These are phyloP conservation scores for Protobothrops mucrosquamatus DNA, from an alignment of 2,113 vertebrate species.

Conservation along the genomic window DNA sequence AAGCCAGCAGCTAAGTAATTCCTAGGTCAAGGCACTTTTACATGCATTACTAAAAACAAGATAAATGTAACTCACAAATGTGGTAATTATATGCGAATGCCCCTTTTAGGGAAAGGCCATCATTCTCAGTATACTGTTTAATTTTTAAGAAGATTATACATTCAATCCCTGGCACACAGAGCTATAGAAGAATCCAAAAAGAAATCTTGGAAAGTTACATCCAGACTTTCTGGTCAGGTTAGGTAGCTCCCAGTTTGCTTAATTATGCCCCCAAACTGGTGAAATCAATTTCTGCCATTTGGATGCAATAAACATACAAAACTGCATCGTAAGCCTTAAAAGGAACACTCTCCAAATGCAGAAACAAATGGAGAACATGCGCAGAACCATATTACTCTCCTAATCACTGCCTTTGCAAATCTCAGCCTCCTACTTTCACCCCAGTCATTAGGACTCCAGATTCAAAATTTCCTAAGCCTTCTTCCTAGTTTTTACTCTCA, in stretches of 20 bases:
- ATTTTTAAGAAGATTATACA: neutral
- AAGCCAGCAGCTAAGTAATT: neutral
- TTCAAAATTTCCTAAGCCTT: neutral
- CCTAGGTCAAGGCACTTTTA: neutral
- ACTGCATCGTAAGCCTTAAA: neutral
- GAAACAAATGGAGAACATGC: neutral
- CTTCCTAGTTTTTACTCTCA: neutral
- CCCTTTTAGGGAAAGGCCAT: neutral
- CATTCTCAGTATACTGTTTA: neutral
- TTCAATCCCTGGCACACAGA: neutral
- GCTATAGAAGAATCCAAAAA: neutral
- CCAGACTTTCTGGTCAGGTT: neutral
- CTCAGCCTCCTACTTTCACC: neutral
- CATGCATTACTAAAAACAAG: neutral
- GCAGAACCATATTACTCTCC: neutral
- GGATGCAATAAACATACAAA: neutral
- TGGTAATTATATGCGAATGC: neutral
- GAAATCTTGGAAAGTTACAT: neutral
- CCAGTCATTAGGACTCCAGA: neutral
- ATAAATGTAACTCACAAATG: neutral
- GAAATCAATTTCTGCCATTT: neutral
- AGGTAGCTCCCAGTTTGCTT: neutral
- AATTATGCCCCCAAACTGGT: neutral
- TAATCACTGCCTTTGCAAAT: neutral
- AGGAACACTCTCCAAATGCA: neutral